Conservation (phyloP, 2,113 vertebrate species). For the Platysternon megacephalum region DNA sequence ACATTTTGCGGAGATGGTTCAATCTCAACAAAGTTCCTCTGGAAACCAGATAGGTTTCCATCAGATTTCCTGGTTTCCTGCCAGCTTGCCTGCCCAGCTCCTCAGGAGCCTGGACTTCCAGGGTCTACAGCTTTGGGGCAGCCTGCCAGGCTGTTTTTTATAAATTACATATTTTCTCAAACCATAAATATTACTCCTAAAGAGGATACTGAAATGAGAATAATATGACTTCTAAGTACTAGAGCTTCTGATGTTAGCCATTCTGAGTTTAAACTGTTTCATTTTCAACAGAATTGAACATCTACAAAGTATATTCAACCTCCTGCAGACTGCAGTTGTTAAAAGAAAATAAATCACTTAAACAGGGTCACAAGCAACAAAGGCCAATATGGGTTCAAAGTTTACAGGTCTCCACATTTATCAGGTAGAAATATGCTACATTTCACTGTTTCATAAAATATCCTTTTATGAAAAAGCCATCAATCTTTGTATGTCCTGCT, state of each 20-base stretch:
- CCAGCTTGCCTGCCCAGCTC: not conserved
- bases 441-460: constrained; percentile 82
- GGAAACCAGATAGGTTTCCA: not conserved
- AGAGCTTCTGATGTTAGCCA: constrained; percentile 30
- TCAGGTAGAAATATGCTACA: constrained; percentile 90
- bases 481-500: constrained; percentile 75
- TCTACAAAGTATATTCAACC: constrained; percentile 58
- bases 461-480: constrained; percentile 84
- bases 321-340: constrained; percentile 77
- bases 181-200: constrained; percentile 47
- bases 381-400: constrained; percentile 91
- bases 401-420: constrained; percentile 91
- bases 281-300: constrained; percentile 69
- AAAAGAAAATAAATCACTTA: constrained; percentile 89
- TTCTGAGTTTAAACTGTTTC: constrained; percentile 63
- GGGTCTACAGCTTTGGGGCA: not conserved
- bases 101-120: not conserved
- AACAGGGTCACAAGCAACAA: constrained; percentile 90
- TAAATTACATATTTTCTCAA: constrained; percentile 41
- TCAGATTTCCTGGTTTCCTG: not conserved
- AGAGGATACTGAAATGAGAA: constrained; percentile 51
- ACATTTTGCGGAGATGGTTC: not conserved
- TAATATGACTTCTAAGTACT: constrained; percentile 30
- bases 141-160: constrained; percentile 31
- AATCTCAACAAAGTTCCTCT: not conserved